Base-by-base conservation (phyloP, 2,797 vertebrate genomes). In the Cossypha dichroa region DNA sequence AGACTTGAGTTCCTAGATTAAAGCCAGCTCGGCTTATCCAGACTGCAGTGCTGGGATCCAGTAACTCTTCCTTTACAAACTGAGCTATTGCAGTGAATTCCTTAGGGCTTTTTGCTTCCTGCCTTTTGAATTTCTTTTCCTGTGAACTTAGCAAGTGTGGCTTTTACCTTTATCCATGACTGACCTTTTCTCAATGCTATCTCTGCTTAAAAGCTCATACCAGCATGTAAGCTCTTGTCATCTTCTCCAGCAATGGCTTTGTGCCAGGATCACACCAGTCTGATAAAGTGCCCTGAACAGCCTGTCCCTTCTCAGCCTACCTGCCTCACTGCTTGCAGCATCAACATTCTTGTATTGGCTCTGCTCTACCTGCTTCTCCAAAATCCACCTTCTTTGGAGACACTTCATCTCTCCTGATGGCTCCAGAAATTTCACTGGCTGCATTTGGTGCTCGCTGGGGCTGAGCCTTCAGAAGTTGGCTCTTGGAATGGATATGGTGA, bases 91-190 rank as follows among this genome's bases (percentile, higher is more conserved):
- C 54, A 49, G 34, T 48, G 43, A 94, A 83, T 93, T 94, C 82
- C 69, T 87, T 13, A 8, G 69, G 49, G 59, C 38, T 77, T 91
- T 85, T 83, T 5, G 2, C 56, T 93, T 93, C 74, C 79, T 90
- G 75, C 66, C 83, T 90, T 90, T 96, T 86, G 69, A 90, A 67
- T 92, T 85, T 67, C 41, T 75, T 93, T 94, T 80, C 58, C 85
- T 93, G 56, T 87, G 70, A 82, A 68, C 15, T 80, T 78, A 41
- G 15, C 41, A 74, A 80, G 54, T 11, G 34, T 75, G 79, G 41
- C 72, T 80, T 95, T 92, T 94, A 67, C 73, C 46, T 92, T 87
- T 88, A 73, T 85, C 82, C 1, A 1, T 43, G 58, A 59, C 49
- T 89, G 86, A 89, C 91, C 81, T 96, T 75, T 93, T 55, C 72